phyloP scores from a whole-genome alignment of 2,888 invertebrate species.

The Coelopa pilipes region DNA sequence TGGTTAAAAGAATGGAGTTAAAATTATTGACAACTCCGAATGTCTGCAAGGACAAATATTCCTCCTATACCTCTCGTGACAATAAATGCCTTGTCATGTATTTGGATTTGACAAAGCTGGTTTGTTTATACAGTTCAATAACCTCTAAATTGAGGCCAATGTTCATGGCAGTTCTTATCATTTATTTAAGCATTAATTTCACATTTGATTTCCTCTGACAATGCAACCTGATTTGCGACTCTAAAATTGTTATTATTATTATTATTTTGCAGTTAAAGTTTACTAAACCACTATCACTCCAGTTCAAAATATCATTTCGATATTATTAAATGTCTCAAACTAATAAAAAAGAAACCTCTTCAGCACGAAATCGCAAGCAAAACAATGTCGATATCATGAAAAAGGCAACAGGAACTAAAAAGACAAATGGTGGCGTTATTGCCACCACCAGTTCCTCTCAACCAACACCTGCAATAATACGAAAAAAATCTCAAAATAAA shows the following conservation, averaged over 20 bases:
- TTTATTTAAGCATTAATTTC: no score
- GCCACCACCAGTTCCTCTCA: conserved; percentile 31
- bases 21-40: no score
- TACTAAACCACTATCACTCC: conserved; percentile 24
- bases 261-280: conserved; percentile 21
- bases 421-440: conserved; percentile 42
- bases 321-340: conserved; percentile 59
- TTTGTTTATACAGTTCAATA: no score
- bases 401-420: conserved; percentile 46
- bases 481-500: conserved; percentile 55
- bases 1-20: neutral
- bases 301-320: conserved; percentile 1
- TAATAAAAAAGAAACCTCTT: conserved; percentile 54
- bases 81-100: no score
- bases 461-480: conserved; percentile 38
- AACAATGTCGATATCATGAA: conserved; percentile 45
- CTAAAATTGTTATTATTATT: conserved; percentile 1
- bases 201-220: neutral
- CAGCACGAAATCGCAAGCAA: conserved; percentile 46
- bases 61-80: no score
- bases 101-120: no score
- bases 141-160: no score
- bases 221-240: neutral
- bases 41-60: no score
- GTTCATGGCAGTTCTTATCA: no score